Conservation (phyloP, 64 coral and sea anemone genomes). For the Hydrozoanthus tunicans region DNA sequence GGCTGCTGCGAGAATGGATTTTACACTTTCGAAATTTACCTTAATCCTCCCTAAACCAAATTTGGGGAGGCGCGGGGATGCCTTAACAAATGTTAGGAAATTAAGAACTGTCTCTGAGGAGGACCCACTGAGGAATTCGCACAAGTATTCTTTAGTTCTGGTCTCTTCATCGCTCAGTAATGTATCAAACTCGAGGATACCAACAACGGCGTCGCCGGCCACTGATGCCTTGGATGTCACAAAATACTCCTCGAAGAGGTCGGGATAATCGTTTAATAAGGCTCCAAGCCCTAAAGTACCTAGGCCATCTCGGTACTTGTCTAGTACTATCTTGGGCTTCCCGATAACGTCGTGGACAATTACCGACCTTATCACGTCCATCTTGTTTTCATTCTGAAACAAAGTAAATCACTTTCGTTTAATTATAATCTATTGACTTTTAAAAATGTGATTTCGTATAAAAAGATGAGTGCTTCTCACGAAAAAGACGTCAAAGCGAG, state of each 20-base stretch:
- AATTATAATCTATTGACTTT: too few relatives aligned
- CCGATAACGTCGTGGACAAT: constrained; percentile 69
- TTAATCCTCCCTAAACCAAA: constrained; percentile 1
- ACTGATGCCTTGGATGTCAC: constrained; percentile 4
- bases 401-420: not conserved
- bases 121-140: constrained; percentile 10
- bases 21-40: not conserved
- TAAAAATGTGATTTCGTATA: too few relatives aligned
- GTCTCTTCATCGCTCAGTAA: constrained; percentile 13
- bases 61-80: not conserved
- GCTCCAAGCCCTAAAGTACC: constrained; percentile 47
- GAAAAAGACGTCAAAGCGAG: too few relatives aligned
- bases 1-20: constrained; percentile 7
- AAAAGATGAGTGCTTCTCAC: too few relatives aligned
- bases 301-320: constrained; percentile 65
- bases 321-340: constrained; percentile 47
- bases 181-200: constrained; percentile 31
- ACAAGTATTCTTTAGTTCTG: constrained; percentile 39
- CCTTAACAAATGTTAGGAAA: constrained; percentile 20
- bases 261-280: constrained; percentile 54
- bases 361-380: constrained; percentile 26
- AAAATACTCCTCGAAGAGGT: constrained; percentile 53
- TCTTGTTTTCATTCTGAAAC: constrained; percentile 76
- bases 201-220: constrained; percentile 31
- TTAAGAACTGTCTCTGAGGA: constrained; percentile 39